Conservation (phyloP, 1,140 invertebrate species). For the Aphidius ervi region DNA sequence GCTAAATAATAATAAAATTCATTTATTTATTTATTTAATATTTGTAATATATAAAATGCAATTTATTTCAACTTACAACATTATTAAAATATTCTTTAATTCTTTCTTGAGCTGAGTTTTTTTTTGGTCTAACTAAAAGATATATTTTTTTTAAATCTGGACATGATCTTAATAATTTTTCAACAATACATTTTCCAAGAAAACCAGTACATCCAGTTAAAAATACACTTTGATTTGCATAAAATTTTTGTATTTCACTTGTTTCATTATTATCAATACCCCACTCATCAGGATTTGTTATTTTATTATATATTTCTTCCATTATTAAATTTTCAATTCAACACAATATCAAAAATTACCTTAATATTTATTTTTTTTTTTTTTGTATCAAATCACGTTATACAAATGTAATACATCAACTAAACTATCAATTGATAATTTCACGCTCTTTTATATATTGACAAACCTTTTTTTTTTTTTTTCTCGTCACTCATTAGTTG, state of each 20-base stretch:
- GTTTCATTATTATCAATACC: slow-evolving; percentile 12
- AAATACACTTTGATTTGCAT: slow-evolving; percentile 29
- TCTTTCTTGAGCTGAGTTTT: slow-evolving; percentile 43
- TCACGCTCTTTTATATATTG: no score
- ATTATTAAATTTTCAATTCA: no score
- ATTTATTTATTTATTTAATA: neutral
- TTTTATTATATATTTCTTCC: slow-evolving; percentile 32
- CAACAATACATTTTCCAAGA: slow-evolving; percentile 60
- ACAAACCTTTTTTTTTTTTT: no score
- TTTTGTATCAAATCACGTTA: no score
- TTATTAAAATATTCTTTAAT: slow-evolving; percentile 38
- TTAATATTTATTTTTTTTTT: no score
- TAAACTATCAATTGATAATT: no score
- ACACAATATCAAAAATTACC: no score
- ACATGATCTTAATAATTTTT: slow-evolving; percentile 62
- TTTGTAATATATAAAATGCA: neutral
- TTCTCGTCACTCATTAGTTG: no score
- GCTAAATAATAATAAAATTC: slow-evolving; percentile 35
- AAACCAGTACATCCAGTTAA: slow-evolving; percentile 53
- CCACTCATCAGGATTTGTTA: slow-evolving; percentile 29
- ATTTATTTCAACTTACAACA: slow-evolving; percentile 30
- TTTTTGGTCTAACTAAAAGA: slow-evolving; percentile 57
- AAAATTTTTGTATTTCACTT: slow-evolving; percentile 34
- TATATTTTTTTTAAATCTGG: slow-evolving; percentile 56
- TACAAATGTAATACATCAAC: no score